Evolutionary conservation across 2,113 vertebrate genomes (phyloP).

Genomic region (Oncorhynchus tshawytscha): DNA sequence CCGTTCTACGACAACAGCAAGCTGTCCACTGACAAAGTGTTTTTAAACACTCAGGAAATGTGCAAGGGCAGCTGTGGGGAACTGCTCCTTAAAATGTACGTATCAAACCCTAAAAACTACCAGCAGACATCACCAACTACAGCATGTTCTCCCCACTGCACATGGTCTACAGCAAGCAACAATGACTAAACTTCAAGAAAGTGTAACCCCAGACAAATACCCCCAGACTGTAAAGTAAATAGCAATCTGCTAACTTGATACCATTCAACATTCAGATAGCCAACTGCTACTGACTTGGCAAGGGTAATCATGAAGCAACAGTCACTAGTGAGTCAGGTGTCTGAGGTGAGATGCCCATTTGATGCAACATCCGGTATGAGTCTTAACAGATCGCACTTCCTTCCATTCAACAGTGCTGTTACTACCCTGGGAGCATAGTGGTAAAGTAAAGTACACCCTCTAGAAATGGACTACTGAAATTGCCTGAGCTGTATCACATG

Average conservation of each 20-base stretch:
- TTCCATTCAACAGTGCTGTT: constrained; percentile 4
- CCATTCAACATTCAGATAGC: not conserved
- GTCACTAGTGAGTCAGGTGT: not conserved
- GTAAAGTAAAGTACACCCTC: not conserved
- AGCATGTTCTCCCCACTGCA: constrained; percentile 12
- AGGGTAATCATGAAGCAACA: not conserved
- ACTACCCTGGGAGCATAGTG: not conserved
- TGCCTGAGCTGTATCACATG: no score
- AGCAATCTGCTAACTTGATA: constrained; percentile 18
- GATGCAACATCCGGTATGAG: constrained; percentile 50
- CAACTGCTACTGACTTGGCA: not conserved
- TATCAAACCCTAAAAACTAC: no score
- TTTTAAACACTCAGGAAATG: no score
- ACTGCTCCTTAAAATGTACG: no score
- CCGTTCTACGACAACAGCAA: not conserved
- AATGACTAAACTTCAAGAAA: constrained; percentile 35
- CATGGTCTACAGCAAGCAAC: constrained; percentile 8
- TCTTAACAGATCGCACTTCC: constrained; percentile 48
- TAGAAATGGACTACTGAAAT: no score
- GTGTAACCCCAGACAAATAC: constrained; percentile 37
- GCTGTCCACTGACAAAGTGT: no score
- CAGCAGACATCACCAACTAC: not conserved
- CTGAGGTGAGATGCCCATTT: constrained; percentile 25
- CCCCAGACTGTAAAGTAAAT: constrained; percentile 1
- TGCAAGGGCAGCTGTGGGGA: no score